Evolutionary conservation across 2,888 invertebrate genomes (phyloP).

Genomic region (Sarcophaga variegata): DNA sequence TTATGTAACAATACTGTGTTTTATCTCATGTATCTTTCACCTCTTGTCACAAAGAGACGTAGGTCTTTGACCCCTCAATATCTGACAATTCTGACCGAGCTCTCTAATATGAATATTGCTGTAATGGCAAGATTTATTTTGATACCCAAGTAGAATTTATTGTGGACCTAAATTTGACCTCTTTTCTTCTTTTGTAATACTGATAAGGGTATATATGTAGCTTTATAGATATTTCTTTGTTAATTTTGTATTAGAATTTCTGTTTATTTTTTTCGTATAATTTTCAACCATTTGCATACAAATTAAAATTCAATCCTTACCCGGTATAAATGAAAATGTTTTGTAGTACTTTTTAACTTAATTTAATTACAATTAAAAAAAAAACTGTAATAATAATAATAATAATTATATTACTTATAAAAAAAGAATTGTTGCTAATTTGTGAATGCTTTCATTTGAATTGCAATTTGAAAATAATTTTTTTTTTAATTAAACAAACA

Average conservation of each 20-base stretch:
- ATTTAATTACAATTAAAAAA: constrained; percentile 15
- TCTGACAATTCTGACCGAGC: too few relatives aligned
- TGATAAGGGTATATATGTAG: neutral
- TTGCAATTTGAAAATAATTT: constrained; percentile 53
- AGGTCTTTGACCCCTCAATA: too few relatives aligned
- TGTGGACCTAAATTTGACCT: too few relatives aligned
- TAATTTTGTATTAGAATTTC: neutral
- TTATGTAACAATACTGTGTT: too few relatives aligned
- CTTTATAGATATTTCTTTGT: neutral
- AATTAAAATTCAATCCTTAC: constrained; percentile 70
- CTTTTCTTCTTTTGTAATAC: too few relatives aligned
- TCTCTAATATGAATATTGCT: too few relatives aligned
- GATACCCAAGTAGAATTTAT: too few relatives aligned
- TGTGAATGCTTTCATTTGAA: constrained; percentile 65
- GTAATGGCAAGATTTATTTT: too few relatives aligned
- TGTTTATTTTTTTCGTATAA: constrained; percentile 7
- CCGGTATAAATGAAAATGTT: constrained; percentile 64
- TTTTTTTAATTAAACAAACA: neutral
- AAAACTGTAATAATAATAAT: constrained; percentile 18
- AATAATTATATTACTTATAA: constrained; percentile 32
- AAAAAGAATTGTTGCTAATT: constrained; percentile 60
- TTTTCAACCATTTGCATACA: constrained; percentile 65
- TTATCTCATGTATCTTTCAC: too few relatives aligned
- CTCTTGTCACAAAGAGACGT: too few relatives aligned
- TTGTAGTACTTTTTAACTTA: constrained; percentile 63